Conservation (phyloP, 92 coral and sea anemone species). For the Epizoanthus stellaris region DNA sequence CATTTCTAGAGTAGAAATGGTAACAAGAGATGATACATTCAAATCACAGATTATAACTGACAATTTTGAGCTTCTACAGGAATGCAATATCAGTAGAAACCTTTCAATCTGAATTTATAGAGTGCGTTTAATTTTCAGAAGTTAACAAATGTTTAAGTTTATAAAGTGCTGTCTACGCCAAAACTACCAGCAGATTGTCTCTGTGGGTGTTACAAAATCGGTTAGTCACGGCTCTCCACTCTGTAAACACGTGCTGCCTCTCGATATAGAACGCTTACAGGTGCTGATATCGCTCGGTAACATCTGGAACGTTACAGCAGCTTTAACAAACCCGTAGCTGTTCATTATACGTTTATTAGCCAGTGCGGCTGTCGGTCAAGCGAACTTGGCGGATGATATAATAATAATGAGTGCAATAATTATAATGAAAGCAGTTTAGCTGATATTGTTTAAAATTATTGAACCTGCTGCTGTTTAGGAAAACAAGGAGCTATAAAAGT, state of each 20-base stretch:
- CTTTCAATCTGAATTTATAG: not conserved
- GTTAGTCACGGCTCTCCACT: not conserved
- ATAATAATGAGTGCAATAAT: not conserved
- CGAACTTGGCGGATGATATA: not conserved
- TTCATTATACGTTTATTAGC: too few species aligned
- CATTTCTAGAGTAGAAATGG: too few species aligned
- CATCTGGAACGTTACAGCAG: too few species aligned
- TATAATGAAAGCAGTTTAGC: not conserved
- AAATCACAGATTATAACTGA: too few species aligned
- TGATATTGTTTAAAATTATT: not conserved
- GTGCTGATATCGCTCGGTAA: too few species aligned
- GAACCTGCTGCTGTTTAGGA: conserved; percentile 23
- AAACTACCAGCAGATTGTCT: not conserved
- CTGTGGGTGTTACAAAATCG: too few species aligned
- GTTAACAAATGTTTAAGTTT: not conserved
- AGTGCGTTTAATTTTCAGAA: not conserved
- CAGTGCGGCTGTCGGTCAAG: not conserved
- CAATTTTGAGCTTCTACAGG: not conserved
- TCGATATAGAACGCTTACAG: not conserved
- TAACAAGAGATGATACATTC: too few species aligned
- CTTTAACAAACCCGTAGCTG: too few species aligned
- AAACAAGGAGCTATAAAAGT: conserved; percentile 3
- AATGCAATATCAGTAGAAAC: not conserved
- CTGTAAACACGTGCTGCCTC: not conserved
- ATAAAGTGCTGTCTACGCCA: not conserved